Conservation (phyloP, 2,797 vertebrate genomes). For the Eleutherodactylus coqui region DNA sequence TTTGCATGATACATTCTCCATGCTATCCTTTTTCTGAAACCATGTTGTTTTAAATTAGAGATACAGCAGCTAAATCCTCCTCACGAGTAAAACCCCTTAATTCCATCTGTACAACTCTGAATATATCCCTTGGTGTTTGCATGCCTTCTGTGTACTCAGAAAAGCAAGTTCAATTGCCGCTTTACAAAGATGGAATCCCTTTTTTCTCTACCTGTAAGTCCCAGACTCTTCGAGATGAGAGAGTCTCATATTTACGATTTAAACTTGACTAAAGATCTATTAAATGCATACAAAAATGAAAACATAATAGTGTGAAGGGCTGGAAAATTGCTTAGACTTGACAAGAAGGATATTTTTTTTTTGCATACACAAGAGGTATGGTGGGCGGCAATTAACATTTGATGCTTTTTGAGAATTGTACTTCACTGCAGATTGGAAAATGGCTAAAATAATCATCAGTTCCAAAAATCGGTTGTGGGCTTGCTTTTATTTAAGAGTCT, state of each 20-base stretch:
- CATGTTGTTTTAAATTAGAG: conserved; percentile 29
- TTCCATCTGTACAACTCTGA: not conserved
- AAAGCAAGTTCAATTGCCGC: not conserved
- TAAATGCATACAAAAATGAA: not conserved
- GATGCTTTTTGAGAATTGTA: conserved; percentile 17
- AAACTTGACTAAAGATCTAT: not conserved
- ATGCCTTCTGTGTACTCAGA: not conserved
- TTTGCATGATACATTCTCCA: conserved; percentile 17
- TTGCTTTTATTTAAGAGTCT: not conserved
- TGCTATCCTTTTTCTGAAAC: not conserved
- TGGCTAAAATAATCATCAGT: conserved; percentile 16
- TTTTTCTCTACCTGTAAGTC: not conserved
- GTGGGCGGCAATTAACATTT: conserved; percentile 31
- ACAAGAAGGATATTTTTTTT: not conserved
- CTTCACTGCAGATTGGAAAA: conserved; percentile 30
- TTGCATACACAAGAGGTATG: not conserved
- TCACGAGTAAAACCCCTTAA: conserved; percentile 19
- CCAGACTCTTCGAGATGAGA: not conserved
- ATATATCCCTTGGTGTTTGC: not conserved
- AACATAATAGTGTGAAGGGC: not conserved
- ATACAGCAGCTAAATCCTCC: conserved; percentile 6
- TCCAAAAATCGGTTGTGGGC: not conserved
- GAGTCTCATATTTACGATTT: not conserved
- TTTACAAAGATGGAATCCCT: not conserved
- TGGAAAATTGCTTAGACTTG: conserved; percentile 16